phyloP scores from a whole-genome alignment of 2,797 vertebrate species.

The Sparidentex hasta region DNA sequence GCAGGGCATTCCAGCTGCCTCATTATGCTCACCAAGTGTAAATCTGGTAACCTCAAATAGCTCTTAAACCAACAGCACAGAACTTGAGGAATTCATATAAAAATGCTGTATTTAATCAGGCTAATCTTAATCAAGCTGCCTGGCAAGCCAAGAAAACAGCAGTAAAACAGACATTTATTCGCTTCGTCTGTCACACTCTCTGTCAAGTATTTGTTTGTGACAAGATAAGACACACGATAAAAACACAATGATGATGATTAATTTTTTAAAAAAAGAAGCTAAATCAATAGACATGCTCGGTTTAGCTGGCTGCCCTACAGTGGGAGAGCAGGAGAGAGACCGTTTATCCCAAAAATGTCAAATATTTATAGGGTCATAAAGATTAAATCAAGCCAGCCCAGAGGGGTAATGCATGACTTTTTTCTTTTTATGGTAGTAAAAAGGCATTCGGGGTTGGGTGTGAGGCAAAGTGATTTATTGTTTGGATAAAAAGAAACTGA shows the following conservation, averaged over 20 bases:
- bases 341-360: conserved; percentile 44
- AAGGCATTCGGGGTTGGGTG: background rate
- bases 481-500: background rate
- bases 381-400: conserved; percentile 35
- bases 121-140: conserved; percentile 66
- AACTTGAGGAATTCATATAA: conserved; percentile 74
- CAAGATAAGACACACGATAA: background rate
- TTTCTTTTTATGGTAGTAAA: background rate
- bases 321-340: conserved; percentile 9
- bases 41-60: conserved; percentile 77
- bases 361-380: conserved; percentile 57
- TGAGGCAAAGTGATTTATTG: background rate
- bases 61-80: conserved; percentile 71
- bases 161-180: conserved; percentile 41
- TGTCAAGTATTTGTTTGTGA: conserved; percentile 14
- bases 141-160: conserved; percentile 40
- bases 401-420: conserved; percentile 16
- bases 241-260: background rate
- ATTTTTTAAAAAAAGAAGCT: conserved; percentile 1
- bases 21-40: conserved; percentile 70
- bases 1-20: conserved; percentile 63
- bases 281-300: conserved; percentile 23
- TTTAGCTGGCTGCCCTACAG: conserved; percentile 11
- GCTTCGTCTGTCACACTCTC: conserved; percentile 21
- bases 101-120: conserved; percentile 64